Evolutionary conservation across 2,113 vertebrate genomes (phyloP).

Genomic region (Conger conger): DNA sequence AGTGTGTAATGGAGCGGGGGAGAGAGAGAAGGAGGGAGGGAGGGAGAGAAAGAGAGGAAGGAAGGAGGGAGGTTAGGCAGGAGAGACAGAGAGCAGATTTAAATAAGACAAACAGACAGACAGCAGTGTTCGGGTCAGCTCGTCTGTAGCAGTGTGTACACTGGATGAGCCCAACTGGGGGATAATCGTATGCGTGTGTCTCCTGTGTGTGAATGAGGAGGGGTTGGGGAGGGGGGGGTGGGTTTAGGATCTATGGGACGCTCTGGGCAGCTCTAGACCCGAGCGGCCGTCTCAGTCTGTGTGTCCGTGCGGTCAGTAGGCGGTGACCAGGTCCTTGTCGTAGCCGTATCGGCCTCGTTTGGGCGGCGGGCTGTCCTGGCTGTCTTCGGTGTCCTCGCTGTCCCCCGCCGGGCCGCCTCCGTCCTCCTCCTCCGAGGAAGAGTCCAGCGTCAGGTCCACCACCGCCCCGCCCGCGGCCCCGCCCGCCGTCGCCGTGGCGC

Average conservation of each 20-base stretch:
- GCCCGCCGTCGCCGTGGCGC: constrained; percentile 46
- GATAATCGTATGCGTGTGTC: constrained; percentile 36
- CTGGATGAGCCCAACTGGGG: constrained; percentile 52
- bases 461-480: constrained; percentile 74
- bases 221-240: constrained; percentile 35
- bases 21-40: constrained; percentile 42
- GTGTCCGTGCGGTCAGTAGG: constrained; percentile 80
- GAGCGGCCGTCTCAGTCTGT: constrained; percentile 49
- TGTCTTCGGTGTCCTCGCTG: constrained; percentile 92
- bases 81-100: constrained; percentile 49
- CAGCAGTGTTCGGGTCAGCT: constrained; percentile 34
- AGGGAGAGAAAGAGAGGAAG: constrained; percentile 41
- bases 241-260: constrained; percentile 55
- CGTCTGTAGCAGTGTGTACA: constrained; percentile 50
- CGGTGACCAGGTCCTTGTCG: constrained; percentile 93
- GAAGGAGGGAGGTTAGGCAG: constrained; percentile 9
- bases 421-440: constrained; percentile 87
- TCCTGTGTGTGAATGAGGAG: constrained; percentile 35
- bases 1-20: constrained; percentile 33
- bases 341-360: constrained; percentile 90
- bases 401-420: constrained; percentile 79
- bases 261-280: constrained; percentile 54
- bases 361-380: constrained; percentile 81
- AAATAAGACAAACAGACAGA: constrained; percentile 40
- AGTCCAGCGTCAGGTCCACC: constrained; percentile 96